phyloP scores from a whole-genome alignment of 2,888 invertebrate genomes.

The Suillia variegata region DNA sequence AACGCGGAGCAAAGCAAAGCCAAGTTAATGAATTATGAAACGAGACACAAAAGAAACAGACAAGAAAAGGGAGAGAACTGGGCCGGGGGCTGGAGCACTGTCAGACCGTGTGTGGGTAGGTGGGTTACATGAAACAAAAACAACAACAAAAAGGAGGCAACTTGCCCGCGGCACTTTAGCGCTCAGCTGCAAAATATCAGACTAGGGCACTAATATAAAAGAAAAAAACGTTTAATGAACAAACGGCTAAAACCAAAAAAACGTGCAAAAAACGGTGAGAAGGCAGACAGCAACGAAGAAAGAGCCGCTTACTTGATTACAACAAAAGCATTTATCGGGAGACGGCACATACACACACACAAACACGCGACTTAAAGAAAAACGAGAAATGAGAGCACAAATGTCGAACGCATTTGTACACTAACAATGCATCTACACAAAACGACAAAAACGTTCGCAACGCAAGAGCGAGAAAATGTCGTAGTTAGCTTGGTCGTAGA shows the following conservation, averaged over 20 bases:
- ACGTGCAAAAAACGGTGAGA: slow-evolving; percentile 5
- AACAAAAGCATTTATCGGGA: too few species aligned
- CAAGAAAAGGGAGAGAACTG: neutral
- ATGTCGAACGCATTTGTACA: too few species aligned
- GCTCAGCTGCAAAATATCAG: neutral
- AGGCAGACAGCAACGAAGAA: slow-evolving; percentile 6
- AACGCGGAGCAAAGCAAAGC: too few species aligned
- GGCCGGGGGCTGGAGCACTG: too few species aligned
- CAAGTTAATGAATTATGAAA: neutral
- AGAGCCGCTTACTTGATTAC: slow-evolving; percentile 29
- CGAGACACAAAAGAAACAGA: neutral
- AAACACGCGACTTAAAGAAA: too few species aligned
- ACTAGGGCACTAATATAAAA: neutral
- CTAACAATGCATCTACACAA: slow-evolving; percentile 12
- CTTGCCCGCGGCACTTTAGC: too few species aligned
- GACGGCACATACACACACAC: too few species aligned
- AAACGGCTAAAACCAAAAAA: slow-evolving; percentile 8
- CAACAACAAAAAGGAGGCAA: too few species aligned
- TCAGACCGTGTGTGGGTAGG: too few species aligned
- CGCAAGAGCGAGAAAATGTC: slow-evolving; percentile 13
- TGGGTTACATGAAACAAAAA: too few species aligned
- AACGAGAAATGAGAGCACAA: too few species aligned
- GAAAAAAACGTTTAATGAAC: neutral
- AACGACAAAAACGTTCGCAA: slow-evolving; percentile 39
- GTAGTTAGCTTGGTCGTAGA: too few species aligned